Conservation (phyloP, 2,888 invertebrate species). For the Scaptodrosophila latifasciaeformis region DNA sequence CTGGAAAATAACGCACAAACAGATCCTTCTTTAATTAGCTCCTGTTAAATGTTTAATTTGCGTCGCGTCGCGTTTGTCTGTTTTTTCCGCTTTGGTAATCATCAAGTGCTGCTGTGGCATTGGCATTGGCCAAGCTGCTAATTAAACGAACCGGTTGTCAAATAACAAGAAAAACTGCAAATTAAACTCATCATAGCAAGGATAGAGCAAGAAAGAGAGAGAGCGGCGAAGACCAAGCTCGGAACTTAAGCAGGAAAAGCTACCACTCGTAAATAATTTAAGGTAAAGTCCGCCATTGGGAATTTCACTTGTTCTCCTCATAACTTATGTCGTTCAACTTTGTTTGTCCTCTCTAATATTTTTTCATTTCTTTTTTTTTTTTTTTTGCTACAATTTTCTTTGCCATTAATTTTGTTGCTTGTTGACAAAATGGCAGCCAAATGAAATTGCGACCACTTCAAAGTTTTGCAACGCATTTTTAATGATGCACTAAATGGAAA, state of each 20-base stretch:
- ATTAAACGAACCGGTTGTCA: no score
- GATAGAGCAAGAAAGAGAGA: no score
- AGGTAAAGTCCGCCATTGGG: no score
- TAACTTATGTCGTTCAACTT: no score
- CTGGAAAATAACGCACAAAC: conserved; percentile 11
- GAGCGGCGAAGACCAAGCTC: conserved; percentile 11
- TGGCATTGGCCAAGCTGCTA: neutral
- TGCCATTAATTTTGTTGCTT: neutral
- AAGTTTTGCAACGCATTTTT: conserved; percentile 47
- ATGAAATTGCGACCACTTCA: conserved; percentile 36
- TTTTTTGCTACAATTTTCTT: neutral
- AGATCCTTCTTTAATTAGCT: conserved; percentile 10
- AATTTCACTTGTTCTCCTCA: no score
- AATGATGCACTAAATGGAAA: conserved; percentile 52
- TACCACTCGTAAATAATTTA: conserved; percentile 63
- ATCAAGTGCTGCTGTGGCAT: neutral
- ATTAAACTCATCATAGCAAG: no score
- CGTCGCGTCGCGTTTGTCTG: neutral
- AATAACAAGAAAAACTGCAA: no score
- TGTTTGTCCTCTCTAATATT: no score
- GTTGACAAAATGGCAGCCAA: conserved; percentile 28
- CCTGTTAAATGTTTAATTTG: conserved; percentile 1
- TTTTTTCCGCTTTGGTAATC: neutral
- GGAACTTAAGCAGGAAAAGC: conserved; percentile 29
- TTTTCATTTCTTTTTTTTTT: no score